Evolutionary conservation across 2,888 invertebrate species (phyloP).

Genomic region (Rhodophaea formosa): DNA sequence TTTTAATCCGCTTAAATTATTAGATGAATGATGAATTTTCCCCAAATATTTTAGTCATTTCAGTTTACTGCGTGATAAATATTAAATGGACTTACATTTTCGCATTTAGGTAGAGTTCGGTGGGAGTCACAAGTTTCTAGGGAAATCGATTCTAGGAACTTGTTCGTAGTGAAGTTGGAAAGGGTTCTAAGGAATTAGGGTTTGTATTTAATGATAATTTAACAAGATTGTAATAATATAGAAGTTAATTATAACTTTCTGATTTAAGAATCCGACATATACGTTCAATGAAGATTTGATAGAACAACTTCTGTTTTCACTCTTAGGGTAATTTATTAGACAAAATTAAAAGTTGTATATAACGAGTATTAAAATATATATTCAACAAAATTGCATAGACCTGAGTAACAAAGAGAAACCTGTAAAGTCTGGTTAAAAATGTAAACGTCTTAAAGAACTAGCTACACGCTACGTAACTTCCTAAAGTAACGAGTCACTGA

Average conservation of each 20-base stretch:
- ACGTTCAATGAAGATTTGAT: no score
- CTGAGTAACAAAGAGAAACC: not conserved
- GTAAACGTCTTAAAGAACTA: constrained; percentile 29
- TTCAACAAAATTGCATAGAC: not conserved
- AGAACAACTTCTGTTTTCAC: no score
- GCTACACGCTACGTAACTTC: constrained; percentile 13
- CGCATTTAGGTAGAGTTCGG: not conserved
- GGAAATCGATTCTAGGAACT: not conserved
- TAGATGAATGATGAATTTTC: no score
- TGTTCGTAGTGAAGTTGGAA: not conserved
- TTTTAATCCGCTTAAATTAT: no score
- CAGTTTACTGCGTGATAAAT: not conserved
- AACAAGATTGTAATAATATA: not conserved
- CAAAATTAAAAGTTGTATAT: no score
- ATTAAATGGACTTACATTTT: not conserved
- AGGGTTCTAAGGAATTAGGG: not conserved
- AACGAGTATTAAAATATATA: no score
- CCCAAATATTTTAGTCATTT: no score
- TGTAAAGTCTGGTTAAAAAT: constrained; percentile 37
- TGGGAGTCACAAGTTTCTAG: not conserved
- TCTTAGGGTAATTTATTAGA: no score
- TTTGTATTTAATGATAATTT: not conserved
- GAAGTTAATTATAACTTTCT: no score
- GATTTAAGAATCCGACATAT: no score
- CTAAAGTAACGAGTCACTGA: constrained; percentile 10